Evolutionary conservation across 37 sponge, comb jelly and placozoan species (phyloP), one percentile per base, ranked within the genome.

Genomic region (Crambe crambe): DNA sequence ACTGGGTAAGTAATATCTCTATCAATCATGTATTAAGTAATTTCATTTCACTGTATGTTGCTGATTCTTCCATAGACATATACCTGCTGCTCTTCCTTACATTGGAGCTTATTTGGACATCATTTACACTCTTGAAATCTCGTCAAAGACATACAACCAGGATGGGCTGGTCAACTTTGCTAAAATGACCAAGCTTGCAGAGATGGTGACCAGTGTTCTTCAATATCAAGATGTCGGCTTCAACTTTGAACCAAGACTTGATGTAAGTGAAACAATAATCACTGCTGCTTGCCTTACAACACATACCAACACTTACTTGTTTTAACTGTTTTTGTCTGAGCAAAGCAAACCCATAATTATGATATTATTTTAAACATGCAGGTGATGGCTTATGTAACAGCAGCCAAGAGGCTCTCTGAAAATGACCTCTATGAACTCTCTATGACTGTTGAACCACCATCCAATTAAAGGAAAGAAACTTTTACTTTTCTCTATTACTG

Each of bases 151-250:
- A 1, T 87, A 84, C 73, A 94, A 86, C 79, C 62, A 79, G 2
- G 76, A 94, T 21, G 91, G 85, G 1, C 85, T 94, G n/a, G 91
- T 94, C 67, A 94, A 94, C 88, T 94, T 94, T 60, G 63, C 88
- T n/a, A 94, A 94, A 51, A 90, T 94, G 95, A 87, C 88, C 30
- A 86, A 85, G 75, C 89, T 86, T 5, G 64, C 87, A 57, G 73
- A 73, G 3, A 54, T 87, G 61, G 68, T 87, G 59, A 67, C 39
- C 23, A 58, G 31, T 22, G 76, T 68, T 26, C 77, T 87, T 12
- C 81, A 80, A 32, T 87, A 81, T 30, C 87, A 87, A 40, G 27
- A 57, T 21, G 27, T 63, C 6, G 34, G 22, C 10, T 87, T 75
- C 67, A 44, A 37, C 9, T 87, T 87, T 76, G 87, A 80, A 42